A percentile compares a stretch with the other conserved stretches of the same genome.
phyloP scores from a whole-genome alignment of 2,888 invertebrate genomes.

The Chrysolina americana region DNA sequence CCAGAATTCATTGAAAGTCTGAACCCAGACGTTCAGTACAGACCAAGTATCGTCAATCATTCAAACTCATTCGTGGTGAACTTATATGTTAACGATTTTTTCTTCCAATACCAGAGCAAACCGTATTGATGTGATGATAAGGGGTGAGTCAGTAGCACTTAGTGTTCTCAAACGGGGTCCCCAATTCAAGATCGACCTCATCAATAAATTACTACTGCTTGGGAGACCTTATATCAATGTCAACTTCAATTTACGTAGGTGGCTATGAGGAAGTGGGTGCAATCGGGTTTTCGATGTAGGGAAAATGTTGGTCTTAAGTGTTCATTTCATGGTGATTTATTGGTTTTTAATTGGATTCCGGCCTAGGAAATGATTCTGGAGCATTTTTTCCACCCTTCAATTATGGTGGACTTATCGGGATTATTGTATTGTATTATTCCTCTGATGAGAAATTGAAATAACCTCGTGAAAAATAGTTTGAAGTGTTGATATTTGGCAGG shows the following conservation, averaged over 20 bases:
- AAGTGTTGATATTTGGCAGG: neutral
- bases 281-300: slow-evolving; percentile 31
- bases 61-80: too few species aligned
- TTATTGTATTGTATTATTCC: neutral
- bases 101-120: neutral
- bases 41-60: too few species aligned
- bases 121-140: neutral
- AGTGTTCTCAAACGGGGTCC: slow-evolving; percentile 21
- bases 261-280: slow-evolving; percentile 42
- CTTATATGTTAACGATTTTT: too few species aligned
- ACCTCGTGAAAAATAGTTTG: neutral
- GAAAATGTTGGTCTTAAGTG: slow-evolving; percentile 39
- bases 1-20: too few species aligned
- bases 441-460: neutral
- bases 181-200: slow-evolving; percentile 28
- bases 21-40: too few species aligned
- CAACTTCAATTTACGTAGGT: slow-evolving; percentile 56
- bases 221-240: slow-evolving; percentile 58
- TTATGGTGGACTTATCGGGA: slow-evolving; percentile 6
- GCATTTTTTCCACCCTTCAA: slow-evolving; percentile 21
- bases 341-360: slow-evolving; percentile 58
- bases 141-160: slow-evolving; percentile 30
- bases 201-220: slow-evolving; percentile 48
- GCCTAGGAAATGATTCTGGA: slow-evolving; percentile 36
- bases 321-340: slow-evolving; percentile 56